Percentiles rank a stretch among this genome's conserved stretches.
These are phyloP conservation scores for Cyprinodon diabolis DNA, from an alignment of 2,797 vertebrate genomes.

Conservation along the genomic window DNA sequence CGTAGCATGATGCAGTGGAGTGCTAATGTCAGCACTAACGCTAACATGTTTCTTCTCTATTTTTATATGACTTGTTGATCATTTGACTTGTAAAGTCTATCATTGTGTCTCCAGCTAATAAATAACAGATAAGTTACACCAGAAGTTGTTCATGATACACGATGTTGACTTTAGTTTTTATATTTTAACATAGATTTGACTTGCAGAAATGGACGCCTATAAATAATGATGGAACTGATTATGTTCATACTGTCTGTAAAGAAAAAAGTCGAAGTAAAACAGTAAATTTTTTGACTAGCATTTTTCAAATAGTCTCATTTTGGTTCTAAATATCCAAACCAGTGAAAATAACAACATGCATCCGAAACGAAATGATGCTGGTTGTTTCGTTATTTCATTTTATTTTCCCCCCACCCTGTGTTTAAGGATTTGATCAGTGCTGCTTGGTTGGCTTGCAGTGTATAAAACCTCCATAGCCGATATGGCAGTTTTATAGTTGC, in stretches of 20 bases:
- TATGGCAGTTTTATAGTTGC: slow-evolving; percentile 6
- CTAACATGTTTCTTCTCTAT: no score
- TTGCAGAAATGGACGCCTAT: background rate
- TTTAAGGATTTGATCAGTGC: slow-evolving; percentile 37
- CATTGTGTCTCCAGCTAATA: no score
- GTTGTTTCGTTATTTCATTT: slow-evolving; percentile 1
- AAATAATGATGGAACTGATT: background rate
- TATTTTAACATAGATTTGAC: background rate
- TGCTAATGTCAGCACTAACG: no score
- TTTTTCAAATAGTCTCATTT: slow-evolving; percentile 17
- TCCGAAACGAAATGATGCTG: background rate
- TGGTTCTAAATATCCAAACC: background rate
- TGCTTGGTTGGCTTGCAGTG: slow-evolving; percentile 49
- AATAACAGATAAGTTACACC: no score
- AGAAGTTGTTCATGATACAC: no score
- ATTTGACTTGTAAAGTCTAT: no score
- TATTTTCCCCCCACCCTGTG: slow-evolving; percentile 8
- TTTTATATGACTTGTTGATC: no score
- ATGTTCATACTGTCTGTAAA: background rate
- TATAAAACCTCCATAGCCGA: slow-evolving; percentile 18
- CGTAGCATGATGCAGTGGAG: no score
- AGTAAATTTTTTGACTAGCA: background rate
- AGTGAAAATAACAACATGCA: background rate
- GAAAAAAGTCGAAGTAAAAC: background rate
- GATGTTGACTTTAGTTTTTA: background rate